Percentiles rank a stretch among this genome's conserved stretches.
These are phyloP conservation scores for Mirounga angustirostris DNA, from an alignment of 2,113 vertebrate species.

Conservation along the genomic window DNA sequence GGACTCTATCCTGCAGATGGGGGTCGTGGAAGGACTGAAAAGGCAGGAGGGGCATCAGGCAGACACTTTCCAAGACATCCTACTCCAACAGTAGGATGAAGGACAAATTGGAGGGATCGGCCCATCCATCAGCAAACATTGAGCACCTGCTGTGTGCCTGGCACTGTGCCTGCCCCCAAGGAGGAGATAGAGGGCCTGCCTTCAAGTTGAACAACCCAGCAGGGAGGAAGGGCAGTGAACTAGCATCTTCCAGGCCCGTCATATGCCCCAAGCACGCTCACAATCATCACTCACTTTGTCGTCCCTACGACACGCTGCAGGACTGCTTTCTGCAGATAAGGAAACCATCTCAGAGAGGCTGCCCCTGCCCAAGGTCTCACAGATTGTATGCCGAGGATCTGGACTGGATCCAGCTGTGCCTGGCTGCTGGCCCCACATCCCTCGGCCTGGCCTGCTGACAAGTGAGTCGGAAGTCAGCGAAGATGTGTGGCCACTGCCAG, in stretches of 20 bases:
- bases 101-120: background rate
- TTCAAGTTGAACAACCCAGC: background rate
- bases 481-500: background rate
- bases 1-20: background rate
- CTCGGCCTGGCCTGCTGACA: background rate
- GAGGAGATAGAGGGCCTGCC: background rate
- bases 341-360: background rate
- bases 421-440: background rate
- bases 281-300: background rate
- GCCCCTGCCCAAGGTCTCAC: background rate
- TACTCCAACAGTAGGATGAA: background rate
- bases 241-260: background rate
- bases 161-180: background rate
- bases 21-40: background rate
- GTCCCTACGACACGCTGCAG: background rate
- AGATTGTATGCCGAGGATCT: background rate
- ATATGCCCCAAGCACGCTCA: background rate
- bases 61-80: background rate
- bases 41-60: background rate
- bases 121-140: background rate
- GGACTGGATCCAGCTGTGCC: background rate
- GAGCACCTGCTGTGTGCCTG: background rate
- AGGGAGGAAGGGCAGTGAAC: too few species aligned
- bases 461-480: background rate
- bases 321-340: background rate